These are phyloP conservation scores for Neodon shergylaensis DNA, from an alignment of 2,113 vertebrate species.

Conservation along the genomic window DNA sequence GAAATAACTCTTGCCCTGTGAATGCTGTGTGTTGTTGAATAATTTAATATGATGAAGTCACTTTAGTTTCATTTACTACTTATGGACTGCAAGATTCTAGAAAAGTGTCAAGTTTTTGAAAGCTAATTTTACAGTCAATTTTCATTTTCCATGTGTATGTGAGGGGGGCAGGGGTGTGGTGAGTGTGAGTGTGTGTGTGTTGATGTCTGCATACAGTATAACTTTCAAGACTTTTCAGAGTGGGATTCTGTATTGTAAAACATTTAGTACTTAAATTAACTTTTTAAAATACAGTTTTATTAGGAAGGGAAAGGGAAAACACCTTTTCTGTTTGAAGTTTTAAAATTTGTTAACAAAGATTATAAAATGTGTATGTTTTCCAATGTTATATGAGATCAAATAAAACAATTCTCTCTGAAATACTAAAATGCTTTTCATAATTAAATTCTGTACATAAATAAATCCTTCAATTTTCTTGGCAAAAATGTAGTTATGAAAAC, in stretches of 20 bases:
- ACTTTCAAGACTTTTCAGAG: neutral
- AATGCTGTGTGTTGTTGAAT: neutral
- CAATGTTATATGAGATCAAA: neutral
- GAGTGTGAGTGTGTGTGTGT: neutral
- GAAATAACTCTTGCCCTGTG: neutral
- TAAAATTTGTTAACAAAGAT: neutral
- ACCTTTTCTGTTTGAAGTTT: neutral
- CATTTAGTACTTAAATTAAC: neutral
- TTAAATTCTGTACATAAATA: neutral
- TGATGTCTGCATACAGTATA: neutral
- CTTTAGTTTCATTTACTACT: neutral
- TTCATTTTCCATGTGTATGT: neutral
- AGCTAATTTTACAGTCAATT: neutral
- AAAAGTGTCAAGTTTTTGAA: neutral
- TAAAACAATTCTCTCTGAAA: neutral
- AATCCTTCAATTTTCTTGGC: conserved; percentile 25
- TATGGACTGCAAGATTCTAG: neutral
- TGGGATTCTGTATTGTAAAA: neutral
- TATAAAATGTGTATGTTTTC: neutral
- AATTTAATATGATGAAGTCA: neutral
- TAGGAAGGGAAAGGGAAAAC: neutral
- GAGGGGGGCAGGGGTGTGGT: neutral
- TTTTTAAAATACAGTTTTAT: neutral
- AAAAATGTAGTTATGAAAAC: conserved; percentile 15
- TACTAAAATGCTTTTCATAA: neutral